Conservation (phyloP, 2,113 vertebrate genomes). For the Sinocyclocheilus grahami region DNA sequence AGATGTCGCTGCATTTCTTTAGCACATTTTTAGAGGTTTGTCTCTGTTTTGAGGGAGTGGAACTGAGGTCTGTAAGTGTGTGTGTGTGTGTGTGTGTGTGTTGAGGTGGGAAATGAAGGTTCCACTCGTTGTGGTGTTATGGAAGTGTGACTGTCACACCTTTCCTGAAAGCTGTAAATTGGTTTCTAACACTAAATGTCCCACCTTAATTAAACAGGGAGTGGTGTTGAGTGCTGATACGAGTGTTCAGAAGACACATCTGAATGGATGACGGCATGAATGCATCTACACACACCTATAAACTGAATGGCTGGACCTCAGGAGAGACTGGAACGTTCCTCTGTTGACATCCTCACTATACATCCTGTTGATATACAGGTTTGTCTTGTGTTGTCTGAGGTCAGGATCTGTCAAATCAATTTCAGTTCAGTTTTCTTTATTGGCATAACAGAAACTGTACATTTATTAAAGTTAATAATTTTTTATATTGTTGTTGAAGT, state of each 20-base stretch:
- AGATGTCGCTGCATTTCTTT: slow-evolving; percentile 52
- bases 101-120: slow-evolving; percentile 37
- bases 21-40: slow-evolving; percentile 55
- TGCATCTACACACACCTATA: neutral
- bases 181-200: slow-evolving; percentile 76
- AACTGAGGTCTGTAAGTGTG: slow-evolving; percentile 46
- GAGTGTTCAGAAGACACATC: slow-evolving; percentile 56
- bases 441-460: no score
- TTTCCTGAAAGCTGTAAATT: slow-evolving; percentile 73
- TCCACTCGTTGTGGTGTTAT: slow-evolving; percentile 53
- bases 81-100: slow-evolving; percentile 46
- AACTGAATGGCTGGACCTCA: neutral
- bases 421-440: no score
- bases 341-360: no score
- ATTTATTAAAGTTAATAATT: no score
- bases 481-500: neutral
- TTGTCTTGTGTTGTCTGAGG: no score
- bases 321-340: neutral
- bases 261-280: neutral
- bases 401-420: no score
- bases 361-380: no score
- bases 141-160: slow-evolving; percentile 58
- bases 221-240: slow-evolving; percentile 54
- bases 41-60: slow-evolving; percentile 8
- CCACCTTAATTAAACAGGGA: slow-evolving; percentile 74